phyloP scores from a whole-genome alignment of 2,113 vertebrate species.

The Calypte anna region DNA sequence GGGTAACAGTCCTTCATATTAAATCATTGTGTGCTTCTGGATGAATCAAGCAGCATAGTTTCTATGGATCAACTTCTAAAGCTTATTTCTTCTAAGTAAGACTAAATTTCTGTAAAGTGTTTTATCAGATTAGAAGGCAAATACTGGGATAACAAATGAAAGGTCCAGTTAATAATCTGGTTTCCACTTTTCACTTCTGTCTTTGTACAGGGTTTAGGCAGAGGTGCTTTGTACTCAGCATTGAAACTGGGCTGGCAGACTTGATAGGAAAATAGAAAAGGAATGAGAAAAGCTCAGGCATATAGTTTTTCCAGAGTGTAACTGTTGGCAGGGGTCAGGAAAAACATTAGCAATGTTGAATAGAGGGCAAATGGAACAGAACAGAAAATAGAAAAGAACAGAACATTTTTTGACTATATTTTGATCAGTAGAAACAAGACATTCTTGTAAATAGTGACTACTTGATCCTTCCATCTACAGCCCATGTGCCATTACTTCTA shows the following conservation, averaged over 20 bases:
- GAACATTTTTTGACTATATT: background rate
- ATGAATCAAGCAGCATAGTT: background rate
- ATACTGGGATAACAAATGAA: background rate
- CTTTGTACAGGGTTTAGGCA: background rate
- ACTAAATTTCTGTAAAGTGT: background rate
- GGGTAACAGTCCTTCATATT: background rate
- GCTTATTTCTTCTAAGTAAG: background rate
- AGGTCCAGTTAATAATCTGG: background rate
- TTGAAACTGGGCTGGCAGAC: background rate
- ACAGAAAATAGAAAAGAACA: background rate
- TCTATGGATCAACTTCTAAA: background rate
- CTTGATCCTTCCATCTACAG: background rate
- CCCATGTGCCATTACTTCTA: background rate
- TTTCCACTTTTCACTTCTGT: background rate
- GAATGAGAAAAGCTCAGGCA: background rate
- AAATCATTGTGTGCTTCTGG: background rate
- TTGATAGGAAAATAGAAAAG: background rate
- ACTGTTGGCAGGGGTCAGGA: background rate
- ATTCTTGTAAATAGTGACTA: background rate
- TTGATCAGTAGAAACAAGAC: background rate
- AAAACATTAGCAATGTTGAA: background rate
- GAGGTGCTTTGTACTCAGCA: background rate
- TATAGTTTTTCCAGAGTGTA: background rate
- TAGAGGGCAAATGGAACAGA: background rate
- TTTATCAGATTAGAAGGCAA: background rate